Evolutionary conservation across 2,113 vertebrate genomes (phyloP).

Genomic region (Hystrix brachyura): DNA sequence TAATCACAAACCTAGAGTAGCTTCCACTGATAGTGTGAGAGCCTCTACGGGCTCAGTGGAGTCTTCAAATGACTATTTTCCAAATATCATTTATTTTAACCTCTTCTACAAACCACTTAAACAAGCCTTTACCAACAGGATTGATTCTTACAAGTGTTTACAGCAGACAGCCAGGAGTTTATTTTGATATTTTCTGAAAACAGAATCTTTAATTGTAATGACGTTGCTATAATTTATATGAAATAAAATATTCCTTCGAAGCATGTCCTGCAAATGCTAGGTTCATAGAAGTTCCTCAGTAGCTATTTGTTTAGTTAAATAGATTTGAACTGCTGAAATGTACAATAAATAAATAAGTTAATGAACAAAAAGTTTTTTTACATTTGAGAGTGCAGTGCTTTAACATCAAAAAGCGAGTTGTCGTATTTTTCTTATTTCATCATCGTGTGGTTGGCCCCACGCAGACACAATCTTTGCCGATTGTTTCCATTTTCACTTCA

Average conservation of each 20-base stretch:
- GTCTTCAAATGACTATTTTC: background rate
- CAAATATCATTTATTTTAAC: constrained; percentile 32
- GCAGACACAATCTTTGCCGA: constrained; percentile 35
- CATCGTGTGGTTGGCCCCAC: background rate
- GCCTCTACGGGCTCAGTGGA: background rate
- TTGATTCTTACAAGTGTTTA: constrained; percentile 28
- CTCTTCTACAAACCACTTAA: constrained; percentile 1
- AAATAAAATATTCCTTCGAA: constrained; percentile 1
- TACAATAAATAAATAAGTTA: background rate
- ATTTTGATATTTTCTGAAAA: background rate
- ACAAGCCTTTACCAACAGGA: background rate
- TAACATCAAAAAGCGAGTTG: background rate
- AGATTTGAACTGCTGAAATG: background rate
- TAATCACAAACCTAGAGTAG: background rate
- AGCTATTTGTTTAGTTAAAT: background rate
- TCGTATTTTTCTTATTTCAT: constrained; percentile 40
- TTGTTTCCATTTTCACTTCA: constrained; percentile 11
- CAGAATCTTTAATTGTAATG: background rate
- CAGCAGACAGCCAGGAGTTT: background rate
- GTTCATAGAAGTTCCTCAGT: background rate
- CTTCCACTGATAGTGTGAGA: background rate
- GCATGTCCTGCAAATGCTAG: background rate
- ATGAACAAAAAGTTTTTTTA: background rate
- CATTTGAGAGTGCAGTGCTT: background rate
- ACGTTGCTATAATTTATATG: background rate